These are phyloP conservation scores for Keiferia lycopersicella DNA, from an alignment of 2,888 invertebrate genomes.

Conservation along the genomic window DNA sequence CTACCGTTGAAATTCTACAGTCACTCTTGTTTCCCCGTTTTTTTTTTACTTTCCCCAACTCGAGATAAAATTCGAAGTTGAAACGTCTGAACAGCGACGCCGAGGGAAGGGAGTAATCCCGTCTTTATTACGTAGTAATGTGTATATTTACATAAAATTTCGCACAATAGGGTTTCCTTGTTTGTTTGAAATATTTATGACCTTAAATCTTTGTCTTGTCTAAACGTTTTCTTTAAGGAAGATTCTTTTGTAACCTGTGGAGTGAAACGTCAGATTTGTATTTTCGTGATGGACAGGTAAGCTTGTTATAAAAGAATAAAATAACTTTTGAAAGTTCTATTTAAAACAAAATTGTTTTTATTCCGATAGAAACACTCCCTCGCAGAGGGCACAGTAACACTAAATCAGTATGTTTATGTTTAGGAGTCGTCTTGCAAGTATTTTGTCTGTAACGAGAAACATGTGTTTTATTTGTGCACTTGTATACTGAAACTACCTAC, in stretches of 20 bases:
- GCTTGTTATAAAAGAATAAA: no score
- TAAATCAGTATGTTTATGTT: slow-evolving; percentile 33
- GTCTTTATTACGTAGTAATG: slow-evolving; percentile 23
- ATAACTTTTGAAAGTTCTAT: no score
- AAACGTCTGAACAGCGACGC: slow-evolving; percentile 24
- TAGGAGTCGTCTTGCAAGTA: slow-evolving; percentile 35
- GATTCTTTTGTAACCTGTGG: slow-evolving; percentile 10
- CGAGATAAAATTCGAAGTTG: slow-evolving; percentile 39
- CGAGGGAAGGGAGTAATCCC: slow-evolving; percentile 23
- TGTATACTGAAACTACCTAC: neutral
- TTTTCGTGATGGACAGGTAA: neutral
- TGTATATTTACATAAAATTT: slow-evolving; percentile 26
- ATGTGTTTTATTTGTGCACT: slow-evolving; percentile 27
- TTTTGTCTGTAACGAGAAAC: slow-evolving; percentile 34
- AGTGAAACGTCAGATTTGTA: neutral
- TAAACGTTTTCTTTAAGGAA: slow-evolving; percentile 3
- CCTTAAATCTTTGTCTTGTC: slow-evolving; percentile 19
- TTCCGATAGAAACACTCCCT: neutral
- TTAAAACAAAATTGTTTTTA: no score
- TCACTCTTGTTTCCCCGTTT: slow-evolving; percentile 60
- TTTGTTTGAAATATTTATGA: slow-evolving; percentile 25
- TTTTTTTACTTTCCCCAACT: slow-evolving; percentile 47
- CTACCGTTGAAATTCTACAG: slow-evolving; percentile 74
- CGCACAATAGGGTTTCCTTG: slow-evolving; percentile 20
- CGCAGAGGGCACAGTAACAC: neutral